Evolutionary conservation across 1,140 invertebrate genomes (phyloP), one percentile per base, ranked within the genome.

Genomic region (Pogonomyrmex barbatus): DNA sequence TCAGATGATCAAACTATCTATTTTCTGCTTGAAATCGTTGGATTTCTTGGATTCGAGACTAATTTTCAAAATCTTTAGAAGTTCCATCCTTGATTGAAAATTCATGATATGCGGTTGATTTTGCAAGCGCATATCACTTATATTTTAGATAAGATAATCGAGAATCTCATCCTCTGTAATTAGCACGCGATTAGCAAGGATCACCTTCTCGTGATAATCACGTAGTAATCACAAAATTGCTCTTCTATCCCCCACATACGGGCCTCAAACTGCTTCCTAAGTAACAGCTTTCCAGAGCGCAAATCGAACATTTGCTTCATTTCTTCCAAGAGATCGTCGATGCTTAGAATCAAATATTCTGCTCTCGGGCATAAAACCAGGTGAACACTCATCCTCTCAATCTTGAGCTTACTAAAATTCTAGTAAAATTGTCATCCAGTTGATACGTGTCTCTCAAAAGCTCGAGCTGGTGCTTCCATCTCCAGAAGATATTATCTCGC

Each of bases 191-290:
- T 76, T 75, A 10, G 70, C 70, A 4, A 75, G n/a, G 6, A 75
- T 58, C 4, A 42, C 10, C 2, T 75, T 75, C 1, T 75, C 36
- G 1, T 75, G 70, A 10, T 75, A n/a, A n/a, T n/a, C n/a, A n/a
- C n/a, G n/a, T n/a, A 75, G 5, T 75, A 75, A 24, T 75, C 36
- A 5, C 70, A 42, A 33, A 75, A 75, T 14, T 14, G 10, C 8
- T 75, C 52, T 8, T 39, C n/a, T 0, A 1, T 3, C 4, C 9
- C 58, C 70, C 70, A 75, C 1, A n/a, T n/a, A 30, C 70, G 52
- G 3, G 70, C 9, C 14, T 75, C 70, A 4, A 75, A 75, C n/a
- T 58, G 17, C 9, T 2, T 75, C 0, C 52, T 9, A 75, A 75
- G 70, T 4, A 52, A 1, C 3, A 75, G 10, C 5, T 58, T 75